Evolutionary conservation across 64 coral and sea anemone genomes (phyloP).

Genomic region (Acropora tenuis): DNA sequence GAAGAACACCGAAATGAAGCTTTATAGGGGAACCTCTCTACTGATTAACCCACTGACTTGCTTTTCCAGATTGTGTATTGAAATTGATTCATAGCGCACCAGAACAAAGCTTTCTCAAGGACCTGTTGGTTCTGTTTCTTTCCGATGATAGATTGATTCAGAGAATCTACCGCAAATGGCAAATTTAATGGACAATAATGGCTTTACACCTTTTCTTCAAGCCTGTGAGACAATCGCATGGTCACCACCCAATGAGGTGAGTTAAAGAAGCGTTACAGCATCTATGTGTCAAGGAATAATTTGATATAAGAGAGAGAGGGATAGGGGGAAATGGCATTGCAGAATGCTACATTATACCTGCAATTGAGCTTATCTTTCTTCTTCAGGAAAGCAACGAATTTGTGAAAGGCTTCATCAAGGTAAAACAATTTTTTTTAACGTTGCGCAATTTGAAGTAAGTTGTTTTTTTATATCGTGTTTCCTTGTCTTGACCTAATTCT

Average conservation of each 20-base stretch:
- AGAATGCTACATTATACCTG: not conserved
- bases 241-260: conserved; percentile 11
- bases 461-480: too few relatives aligned
- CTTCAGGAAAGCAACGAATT: conserved; percentile 30
- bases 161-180: conserved; percentile 35
- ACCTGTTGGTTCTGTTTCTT: not conserved
- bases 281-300: too few relatives aligned
- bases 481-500: too few relatives aligned
- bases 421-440: not conserved
- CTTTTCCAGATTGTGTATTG: too few relatives aligned
- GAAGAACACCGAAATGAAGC: too few relatives aligned
- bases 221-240: conserved; percentile 76
- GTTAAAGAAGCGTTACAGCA: too few relatives aligned
- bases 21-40: too few relatives aligned
- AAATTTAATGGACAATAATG: conserved; percentile 77
- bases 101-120: too few relatives aligned
- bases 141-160: not conserved
- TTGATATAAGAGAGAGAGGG: too few relatives aligned
- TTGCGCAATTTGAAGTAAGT: too few relatives aligned
- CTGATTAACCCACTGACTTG: too few relatives aligned
- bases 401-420: conserved; percentile 29
- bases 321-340: not conserved
- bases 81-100: not conserved
- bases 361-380: not conserved
- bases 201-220: conserved; percentile 84